phyloP scores from a whole-genome alignment of 2,113 vertebrate genomes.

The Hymenochirus boettgeri region DNA sequence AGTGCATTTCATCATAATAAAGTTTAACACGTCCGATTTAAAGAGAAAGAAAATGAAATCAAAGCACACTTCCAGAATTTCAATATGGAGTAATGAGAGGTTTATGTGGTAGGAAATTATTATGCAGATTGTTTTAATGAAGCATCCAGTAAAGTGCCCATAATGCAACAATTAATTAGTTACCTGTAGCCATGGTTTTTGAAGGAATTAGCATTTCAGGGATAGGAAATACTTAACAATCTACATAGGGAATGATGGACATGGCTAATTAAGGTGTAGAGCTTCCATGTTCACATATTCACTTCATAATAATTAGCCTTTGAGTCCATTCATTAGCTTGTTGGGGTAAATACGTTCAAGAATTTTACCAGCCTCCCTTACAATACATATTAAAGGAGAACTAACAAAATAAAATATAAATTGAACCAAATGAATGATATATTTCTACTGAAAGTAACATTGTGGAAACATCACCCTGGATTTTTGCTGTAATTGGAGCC shows the following conservation, averaged over 20 bases:
- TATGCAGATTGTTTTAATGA: slow-evolving; percentile 21
- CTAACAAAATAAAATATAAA: no score
- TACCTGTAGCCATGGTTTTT: slow-evolving; percentile 35
- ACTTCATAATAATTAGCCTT: background rate
- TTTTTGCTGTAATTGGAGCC: no score
- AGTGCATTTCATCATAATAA: background rate
- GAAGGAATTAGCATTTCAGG: slow-evolving; percentile 19
- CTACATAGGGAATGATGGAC: slow-evolving; percentile 9
- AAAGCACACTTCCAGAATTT: background rate
- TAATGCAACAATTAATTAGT: slow-evolving; percentile 38
- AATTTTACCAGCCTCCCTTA: background rate
- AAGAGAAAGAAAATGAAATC: background rate
- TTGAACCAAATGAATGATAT: no score
- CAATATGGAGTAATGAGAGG: background rate
- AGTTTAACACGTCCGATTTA: background rate
- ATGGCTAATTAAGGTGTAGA: slow-evolving; percentile 18
- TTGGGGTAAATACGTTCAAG: background rate
- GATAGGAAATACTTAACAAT: slow-evolving; percentile 30
- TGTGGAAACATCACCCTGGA: no score
- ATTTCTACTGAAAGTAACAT: no score
- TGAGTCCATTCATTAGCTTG: background rate
- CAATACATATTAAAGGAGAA: no score
- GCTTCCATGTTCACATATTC: background rate
- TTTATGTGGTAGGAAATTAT: slow-evolving; percentile 12
- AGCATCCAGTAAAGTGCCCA: slow-evolving; percentile 21